Evolutionary conservation across 2,797 vertebrate species (phyloP).

Genomic region (Fistularia tabacaria): DNA sequence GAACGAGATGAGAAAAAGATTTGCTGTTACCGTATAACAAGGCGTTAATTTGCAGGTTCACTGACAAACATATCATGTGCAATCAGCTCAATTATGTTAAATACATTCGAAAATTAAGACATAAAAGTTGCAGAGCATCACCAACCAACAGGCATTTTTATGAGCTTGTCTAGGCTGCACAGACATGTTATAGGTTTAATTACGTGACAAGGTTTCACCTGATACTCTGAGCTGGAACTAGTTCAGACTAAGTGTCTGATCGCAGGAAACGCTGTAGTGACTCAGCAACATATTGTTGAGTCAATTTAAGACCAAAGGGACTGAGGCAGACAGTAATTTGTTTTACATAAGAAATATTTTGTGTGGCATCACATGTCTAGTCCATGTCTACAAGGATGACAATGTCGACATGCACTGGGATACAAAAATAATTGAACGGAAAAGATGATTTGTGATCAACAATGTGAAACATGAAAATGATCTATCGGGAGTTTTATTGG

Average conservation of each 20-base stretch:
- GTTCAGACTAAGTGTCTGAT: conserved; percentile 26
- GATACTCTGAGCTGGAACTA: conserved; percentile 41
- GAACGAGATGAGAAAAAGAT: neutral
- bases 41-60: conserved; percentile 18
- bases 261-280: conserved; percentile 36
- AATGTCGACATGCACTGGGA: neutral
- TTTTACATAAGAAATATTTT: conserved; percentile 23
- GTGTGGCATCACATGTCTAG: conserved; percentile 18
- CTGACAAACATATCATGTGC: conserved; percentile 1
- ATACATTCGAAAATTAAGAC: neutral
- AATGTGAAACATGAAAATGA: no score
- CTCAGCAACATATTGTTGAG: conserved; percentile 38
- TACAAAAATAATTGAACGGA: neutral
- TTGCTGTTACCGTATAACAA: neutral
- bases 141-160: conserved; percentile 57
- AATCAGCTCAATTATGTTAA: conserved; percentile 9
- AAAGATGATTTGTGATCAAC: neutral
- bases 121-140: conserved; percentile 22
- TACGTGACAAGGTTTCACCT: conserved; percentile 35
- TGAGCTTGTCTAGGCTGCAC: conserved; percentile 48
- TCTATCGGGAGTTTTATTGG: neutral
- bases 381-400: conserved; percentile 46
- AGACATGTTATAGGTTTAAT: conserved; percentile 57
- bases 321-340: conserved; percentile 44
- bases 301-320: conserved; percentile 9